These are phyloP conservation scores for Paradisaea rubra DNA, from an alignment of 2,113 vertebrate genomes.

Conservation along the genomic window DNA sequence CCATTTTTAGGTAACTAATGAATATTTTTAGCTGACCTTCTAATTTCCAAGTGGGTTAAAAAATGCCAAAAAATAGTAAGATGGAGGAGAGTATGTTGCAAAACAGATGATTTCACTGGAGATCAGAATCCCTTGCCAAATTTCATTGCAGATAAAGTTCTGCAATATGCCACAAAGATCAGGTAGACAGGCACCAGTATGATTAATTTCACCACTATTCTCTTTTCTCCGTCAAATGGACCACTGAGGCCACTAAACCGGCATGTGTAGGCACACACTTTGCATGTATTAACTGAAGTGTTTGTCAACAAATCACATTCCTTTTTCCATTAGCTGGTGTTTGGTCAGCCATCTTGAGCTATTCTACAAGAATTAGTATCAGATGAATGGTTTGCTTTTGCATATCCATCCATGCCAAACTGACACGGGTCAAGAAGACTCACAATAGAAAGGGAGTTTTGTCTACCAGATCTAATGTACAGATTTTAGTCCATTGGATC, in stretches of 20 bases:
- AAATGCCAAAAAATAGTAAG: slow-evolving; percentile 5
- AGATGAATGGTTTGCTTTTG: slow-evolving; percentile 17
- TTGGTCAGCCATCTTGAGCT: slow-evolving; percentile 43
- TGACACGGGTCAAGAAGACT: neutral
- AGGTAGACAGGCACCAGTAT: slow-evolving; percentile 64
- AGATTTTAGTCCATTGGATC: neutral
- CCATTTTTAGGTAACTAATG: slow-evolving; percentile 33
- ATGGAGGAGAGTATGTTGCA: neutral
- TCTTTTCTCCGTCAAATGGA: slow-evolving; percentile 22
- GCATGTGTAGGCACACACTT: neutral
- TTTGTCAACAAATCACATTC: slow-evolving; percentile 69
- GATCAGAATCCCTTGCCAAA: slow-evolving; percentile 40
- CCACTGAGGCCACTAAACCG: slow-evolving; percentile 15
- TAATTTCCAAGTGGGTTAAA: neutral
- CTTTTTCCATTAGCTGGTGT: slow-evolving; percentile 56
- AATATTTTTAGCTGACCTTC: slow-evolving; percentile 17
- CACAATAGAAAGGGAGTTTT: neutral
- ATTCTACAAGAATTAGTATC: slow-evolving; percentile 14
- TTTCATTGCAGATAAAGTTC: slow-evolving; percentile 36
- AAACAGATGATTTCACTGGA: slow-evolving; percentile 21
- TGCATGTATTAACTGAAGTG: slow-evolving; percentile 38
- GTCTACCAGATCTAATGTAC: neutral
- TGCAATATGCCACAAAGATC: slow-evolving; percentile 48
- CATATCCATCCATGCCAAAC: neutral
- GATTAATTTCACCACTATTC: slow-evolving; percentile 60